Evolutionary conservation across 2,797 vertebrate species (phyloP).

Genomic region (Notolepis coatsorum): DNA sequence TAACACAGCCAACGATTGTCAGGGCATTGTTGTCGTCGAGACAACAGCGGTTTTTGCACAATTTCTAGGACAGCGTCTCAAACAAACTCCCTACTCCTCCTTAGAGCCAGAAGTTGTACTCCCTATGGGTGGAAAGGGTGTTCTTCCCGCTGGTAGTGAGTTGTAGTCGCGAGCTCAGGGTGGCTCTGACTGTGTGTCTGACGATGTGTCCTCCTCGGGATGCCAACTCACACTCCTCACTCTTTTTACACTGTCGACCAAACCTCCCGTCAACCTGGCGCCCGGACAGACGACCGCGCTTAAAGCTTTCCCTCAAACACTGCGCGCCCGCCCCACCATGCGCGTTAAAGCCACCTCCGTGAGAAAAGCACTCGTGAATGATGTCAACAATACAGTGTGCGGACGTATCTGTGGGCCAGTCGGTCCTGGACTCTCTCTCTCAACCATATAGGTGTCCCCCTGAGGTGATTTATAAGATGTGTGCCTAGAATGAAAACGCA

Average conservation of each 20-base stretch:
- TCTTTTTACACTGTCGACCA: conserved; percentile 68
- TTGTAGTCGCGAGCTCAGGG: conserved; percentile 91
- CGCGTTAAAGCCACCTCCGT: conserved; percentile 30
- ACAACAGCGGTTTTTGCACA: conserved; percentile 87
- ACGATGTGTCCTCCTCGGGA: conserved; percentile 37
- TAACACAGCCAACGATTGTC: conserved; percentile 43
- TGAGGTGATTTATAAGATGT: neutral
- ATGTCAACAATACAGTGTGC: conserved; percentile 21
- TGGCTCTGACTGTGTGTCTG: conserved; percentile 72
- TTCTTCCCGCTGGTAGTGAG: conserved; percentile 46
- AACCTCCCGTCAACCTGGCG: conserved; percentile 47
- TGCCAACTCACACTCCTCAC: conserved; percentile 55
- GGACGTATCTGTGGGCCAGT: conserved; percentile 9
- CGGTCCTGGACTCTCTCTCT: conserved; percentile 6
- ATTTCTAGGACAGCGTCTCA: conserved; percentile 65
- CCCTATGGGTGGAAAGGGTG: conserved; percentile 37
- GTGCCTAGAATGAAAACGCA: conserved; percentile 13
- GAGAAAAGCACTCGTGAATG: conserved; percentile 23
- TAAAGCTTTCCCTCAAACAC: no score
- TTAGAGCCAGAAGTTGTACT: conserved; percentile 28
- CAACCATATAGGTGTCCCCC: neutral
- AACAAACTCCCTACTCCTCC: conserved; percentile 39
- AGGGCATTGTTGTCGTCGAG: conserved; percentile 43
- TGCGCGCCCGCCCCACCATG: no score
- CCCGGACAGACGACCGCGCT: conserved; percentile 62